Percentiles rank a stretch among this genome's conserved stretches.
Conservation (phyloP, 2,888 invertebrate genomes). For the Sinelater perroti region DNA sequence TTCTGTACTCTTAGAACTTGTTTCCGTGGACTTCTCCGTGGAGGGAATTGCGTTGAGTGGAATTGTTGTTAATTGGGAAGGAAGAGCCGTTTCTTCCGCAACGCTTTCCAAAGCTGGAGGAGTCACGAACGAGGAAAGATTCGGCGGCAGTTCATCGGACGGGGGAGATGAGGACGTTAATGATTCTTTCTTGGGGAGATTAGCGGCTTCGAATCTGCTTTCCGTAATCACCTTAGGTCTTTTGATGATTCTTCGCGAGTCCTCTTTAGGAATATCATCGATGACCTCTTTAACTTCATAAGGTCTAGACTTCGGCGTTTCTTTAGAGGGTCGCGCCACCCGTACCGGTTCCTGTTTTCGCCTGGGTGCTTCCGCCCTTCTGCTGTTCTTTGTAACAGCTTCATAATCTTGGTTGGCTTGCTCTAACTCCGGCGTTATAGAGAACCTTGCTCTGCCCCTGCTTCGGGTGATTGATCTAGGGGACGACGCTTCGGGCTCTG, state of each 20-base stretch:
- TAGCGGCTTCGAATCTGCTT: slow-evolving; percentile 51
- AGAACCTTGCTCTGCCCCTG: slow-evolving; percentile 56
- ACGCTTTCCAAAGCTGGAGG: slow-evolving; percentile 4
- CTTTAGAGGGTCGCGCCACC: slow-evolving; percentile 21
- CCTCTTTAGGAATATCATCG: slow-evolving; percentile 55
- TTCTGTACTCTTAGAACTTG: background rate
- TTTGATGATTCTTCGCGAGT: slow-evolving; percentile 39
- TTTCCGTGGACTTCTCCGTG: slow-evolving; percentile 18
- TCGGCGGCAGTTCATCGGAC: slow-evolving; percentile 18
- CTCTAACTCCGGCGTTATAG: slow-evolving; percentile 50
- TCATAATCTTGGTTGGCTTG: slow-evolving; percentile 44
- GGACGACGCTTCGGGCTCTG: slow-evolving; percentile 46
- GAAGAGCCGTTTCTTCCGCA: slow-evolving; percentile 17
- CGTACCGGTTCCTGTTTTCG: slow-evolving; percentile 43
- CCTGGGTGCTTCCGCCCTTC: slow-evolving; percentile 42
- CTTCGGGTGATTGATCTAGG: slow-evolving; percentile 43
- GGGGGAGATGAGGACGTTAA: slow-evolving; percentile 29
- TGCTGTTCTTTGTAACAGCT: slow-evolving; percentile 18
- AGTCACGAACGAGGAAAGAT: background rate
- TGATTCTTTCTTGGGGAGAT: slow-evolving; percentile 44
- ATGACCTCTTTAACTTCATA: slow-evolving; percentile 55
- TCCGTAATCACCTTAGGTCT: slow-evolving; percentile 55
- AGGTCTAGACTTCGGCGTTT: background rate
- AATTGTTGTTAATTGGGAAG: background rate
- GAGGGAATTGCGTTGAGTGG: background rate